Percentiles rank a stretch among this genome's conserved stretches.
phyloP scores from a whole-genome alignment of 1,140 invertebrate species.

The Drosophila setifemur region DNA sequence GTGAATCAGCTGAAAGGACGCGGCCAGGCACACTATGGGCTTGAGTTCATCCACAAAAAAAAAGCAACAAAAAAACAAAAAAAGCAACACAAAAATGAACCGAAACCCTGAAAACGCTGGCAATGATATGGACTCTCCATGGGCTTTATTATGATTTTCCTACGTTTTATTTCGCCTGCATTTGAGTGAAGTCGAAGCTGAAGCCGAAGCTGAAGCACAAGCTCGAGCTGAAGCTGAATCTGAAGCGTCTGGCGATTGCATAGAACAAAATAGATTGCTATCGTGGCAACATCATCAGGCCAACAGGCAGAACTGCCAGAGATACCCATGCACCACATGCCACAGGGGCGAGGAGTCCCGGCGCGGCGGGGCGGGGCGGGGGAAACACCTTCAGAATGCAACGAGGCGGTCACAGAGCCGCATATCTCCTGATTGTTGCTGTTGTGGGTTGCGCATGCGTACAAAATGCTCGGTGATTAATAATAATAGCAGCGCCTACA shows the following conservation, averaged over 20 bases:
- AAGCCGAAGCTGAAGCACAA: not conserved
- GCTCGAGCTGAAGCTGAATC: conserved; percentile 20
- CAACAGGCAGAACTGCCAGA: conserved; percentile 43
- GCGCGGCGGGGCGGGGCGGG: conserved; percentile 11
- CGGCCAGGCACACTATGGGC: conserved; percentile 56
- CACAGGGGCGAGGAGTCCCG: conserved; percentile 13
- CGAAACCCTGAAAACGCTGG: conserved; percentile 38
- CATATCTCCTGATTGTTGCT: conserved; percentile 57
- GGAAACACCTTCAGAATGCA: conserved; percentile 78
- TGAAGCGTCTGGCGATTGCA: conserved; percentile 57
- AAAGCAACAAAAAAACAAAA: conserved; percentile 9
- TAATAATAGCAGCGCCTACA: conserved; percentile 78
- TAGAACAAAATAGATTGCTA: conserved; percentile 82
- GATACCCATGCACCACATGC: conserved; percentile 34
- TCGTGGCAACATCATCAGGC: conserved; percentile 80
- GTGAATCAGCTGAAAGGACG: conserved; percentile 77
- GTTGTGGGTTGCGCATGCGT: conserved; percentile 72
- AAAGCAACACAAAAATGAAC: conserved; percentile 10
- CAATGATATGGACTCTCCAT: conserved; percentile 68
- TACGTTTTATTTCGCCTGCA: conserved; percentile 32
- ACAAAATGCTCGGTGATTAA: conserved; percentile 81
- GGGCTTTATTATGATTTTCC: conserved; percentile 56
- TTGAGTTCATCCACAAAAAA: conserved; percentile 37
- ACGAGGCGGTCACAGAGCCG: conserved; percentile 69
- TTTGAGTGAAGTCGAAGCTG: conserved; percentile 21